Conservation (phyloP, 2,888 invertebrate species). For the Drosophila melanosoma region DNA sequence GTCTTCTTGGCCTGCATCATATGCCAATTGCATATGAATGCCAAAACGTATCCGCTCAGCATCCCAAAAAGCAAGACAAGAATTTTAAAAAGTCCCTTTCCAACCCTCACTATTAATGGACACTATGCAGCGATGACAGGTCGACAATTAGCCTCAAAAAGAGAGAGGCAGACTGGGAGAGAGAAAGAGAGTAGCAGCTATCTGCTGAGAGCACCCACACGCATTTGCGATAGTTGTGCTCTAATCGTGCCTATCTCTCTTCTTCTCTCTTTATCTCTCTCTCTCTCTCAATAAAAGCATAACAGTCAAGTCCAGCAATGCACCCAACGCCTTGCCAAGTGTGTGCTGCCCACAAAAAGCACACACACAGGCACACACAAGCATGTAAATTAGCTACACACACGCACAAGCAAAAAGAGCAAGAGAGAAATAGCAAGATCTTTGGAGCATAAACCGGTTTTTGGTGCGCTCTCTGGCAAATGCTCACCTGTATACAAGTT, state of each 20-base stretch:
- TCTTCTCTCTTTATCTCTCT: not conserved
- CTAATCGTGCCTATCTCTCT: conserved; percentile 3
- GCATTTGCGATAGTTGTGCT: conserved; percentile 11
- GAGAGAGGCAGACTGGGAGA: conserved; percentile 10
- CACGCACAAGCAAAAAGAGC: not conserved
- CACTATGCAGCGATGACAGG: conserved; percentile 82
- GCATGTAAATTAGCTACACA: conserved; percentile 41
- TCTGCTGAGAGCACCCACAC: conserved; percentile 53
- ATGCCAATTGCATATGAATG: conserved; percentile 51
- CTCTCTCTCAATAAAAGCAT: conserved; percentile 60
- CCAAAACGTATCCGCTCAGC: conserved; percentile 50
- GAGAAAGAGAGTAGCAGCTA: not conserved
- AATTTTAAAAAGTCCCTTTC: conserved; percentile 67
- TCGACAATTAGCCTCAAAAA: conserved; percentile 82
- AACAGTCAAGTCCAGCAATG: conserved; percentile 72
- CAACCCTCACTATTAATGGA: conserved; percentile 41
- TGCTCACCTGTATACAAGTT: conserved; percentile 71
- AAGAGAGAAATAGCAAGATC: conserved; percentile 1
- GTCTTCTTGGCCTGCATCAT: conserved; percentile 46
- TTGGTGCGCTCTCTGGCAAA: conserved; percentile 14
- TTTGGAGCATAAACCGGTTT: conserved; percentile 70
- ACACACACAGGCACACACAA: conserved; percentile 34
- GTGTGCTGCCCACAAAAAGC: conserved; percentile 52
- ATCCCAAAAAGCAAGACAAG: conserved; percentile 58
- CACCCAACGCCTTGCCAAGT: conserved; percentile 70